Evolutionary conservation across 2,888 invertebrate genomes (phyloP), one percentile per base, ranked within the genome.

Genomic region (Ferrisia virgata): DNA sequence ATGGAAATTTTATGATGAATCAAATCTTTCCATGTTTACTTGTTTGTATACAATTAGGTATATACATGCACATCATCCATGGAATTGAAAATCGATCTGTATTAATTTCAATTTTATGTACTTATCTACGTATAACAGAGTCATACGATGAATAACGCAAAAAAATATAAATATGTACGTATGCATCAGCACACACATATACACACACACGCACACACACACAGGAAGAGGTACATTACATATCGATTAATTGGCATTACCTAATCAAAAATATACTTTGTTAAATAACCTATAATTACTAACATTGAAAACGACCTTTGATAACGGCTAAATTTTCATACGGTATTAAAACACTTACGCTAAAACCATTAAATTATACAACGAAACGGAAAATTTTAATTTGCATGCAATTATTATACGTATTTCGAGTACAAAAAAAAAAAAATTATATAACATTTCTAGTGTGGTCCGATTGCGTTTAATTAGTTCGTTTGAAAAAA

Each of bases 221-320:
- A n/a, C n/a, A n/a, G n/a, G n/a, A n/a, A n/a, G n/a, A n/a, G 39
- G 11, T 39, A 39, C 11, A 39, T 8, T 39, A 8, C 28, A 0
- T 28, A 64, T 64, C 64, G 64, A 64, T 64, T 64, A 28, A 28
- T 64, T 64, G 64, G 64, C 64, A 64, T 64, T 64, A 28, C 64
- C 28, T 64, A 64, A 64, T 53, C 53, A 53, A 53, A 53, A 11
- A 22, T 53, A 53, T 53, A 53, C 64, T 64, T 64, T 53, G 53
- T 53, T 28, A 13, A 64, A 64, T 64, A 64, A 64, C 64, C 64
- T 64, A 28, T 64, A 64, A 64, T 64, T 64, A 64, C 64, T 64
- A 15, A 64, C 64, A 64, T 64, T 64, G 64, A 64, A 28, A 64
- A 64, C 28, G 28, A 64, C 64, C 64, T 64, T 64, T 64, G 64